Percentiles rank a stretch among this genome's conserved stretches.
Conservation (phyloP, 1,140 invertebrate genomes). For the Ceratosolen fusciceps region DNA sequence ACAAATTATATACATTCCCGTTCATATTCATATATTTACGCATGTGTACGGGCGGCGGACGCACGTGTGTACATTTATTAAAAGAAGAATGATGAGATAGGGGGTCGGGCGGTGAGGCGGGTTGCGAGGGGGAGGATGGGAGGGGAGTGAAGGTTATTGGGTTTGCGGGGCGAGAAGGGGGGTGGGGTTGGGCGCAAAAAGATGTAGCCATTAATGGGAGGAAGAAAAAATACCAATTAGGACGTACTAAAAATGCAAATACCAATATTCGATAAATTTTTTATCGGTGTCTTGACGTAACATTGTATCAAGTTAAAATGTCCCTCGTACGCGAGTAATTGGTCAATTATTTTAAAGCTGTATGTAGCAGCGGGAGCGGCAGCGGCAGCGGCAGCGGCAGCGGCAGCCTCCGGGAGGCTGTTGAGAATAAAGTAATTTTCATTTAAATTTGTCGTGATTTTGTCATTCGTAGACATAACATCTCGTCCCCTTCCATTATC, state of each 20-base stretch:
- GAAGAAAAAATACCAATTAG: not conserved
- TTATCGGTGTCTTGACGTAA: not conserved
- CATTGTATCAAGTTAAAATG: constrained; percentile 17
- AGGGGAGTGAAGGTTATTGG: too few relatives aligned
- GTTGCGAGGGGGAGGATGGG: too few relatives aligned
- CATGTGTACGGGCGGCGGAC: not conserved
- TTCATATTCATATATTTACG: not conserved
- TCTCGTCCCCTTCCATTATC: not conserved
- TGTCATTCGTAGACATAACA: not conserved
- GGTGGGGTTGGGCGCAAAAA: too few relatives aligned
- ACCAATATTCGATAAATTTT: not conserved
- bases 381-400: too few relatives aligned
- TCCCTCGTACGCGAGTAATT: not conserved
- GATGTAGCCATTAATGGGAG: not conserved
- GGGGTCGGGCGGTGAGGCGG: too few relatives aligned
- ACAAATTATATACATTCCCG: not conserved
- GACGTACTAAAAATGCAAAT: not conserved
- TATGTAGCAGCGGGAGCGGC: too few relatives aligned
- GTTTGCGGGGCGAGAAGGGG: too few relatives aligned
- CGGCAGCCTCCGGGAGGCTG: too few relatives aligned
- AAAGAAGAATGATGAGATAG: too few relatives aligned
- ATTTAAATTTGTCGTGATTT: not conserved
- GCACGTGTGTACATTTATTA: not conserved
- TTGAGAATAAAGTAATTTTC: not conserved
- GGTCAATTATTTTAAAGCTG: constrained; percentile 18